These are phyloP conservation scores for Blastobasis adustella DNA, from an alignment of 2,888 invertebrate genomes.

Conservation along the genomic window DNA sequence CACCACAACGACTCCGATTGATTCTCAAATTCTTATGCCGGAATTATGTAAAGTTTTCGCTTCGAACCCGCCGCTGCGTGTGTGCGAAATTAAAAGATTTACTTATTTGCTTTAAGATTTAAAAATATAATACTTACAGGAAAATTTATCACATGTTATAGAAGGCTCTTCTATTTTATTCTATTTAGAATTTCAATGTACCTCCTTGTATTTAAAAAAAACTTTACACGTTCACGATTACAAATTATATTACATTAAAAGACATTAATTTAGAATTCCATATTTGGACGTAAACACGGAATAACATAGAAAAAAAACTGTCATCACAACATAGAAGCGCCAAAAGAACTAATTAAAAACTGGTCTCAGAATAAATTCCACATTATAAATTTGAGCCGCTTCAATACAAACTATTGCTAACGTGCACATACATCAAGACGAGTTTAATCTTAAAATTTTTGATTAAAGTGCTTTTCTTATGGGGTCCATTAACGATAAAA, in stretches of 20 bases:
- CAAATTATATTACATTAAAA: no score
- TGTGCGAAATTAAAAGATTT: no score
- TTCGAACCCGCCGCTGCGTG: conserved; percentile 1
- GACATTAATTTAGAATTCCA: no score
- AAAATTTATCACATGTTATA: no score
- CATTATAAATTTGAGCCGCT: conserved; percentile 18
- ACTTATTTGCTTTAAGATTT: no score
- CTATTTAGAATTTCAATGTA: no score
- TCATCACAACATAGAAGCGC: conserved; percentile 5
- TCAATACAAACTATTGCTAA: conserved; percentile 5
- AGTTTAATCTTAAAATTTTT: conserved; percentile 25
- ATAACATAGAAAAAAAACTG: conserved; percentile 1
- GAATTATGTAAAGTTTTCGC: conserved; percentile 29
- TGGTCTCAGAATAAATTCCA: conserved; percentile 12
- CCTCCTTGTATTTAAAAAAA: no score
- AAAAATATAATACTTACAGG: no score
- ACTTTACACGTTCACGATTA: no score
- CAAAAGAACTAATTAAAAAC: conserved; percentile 8
- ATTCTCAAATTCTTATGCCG: conserved; percentile 38
- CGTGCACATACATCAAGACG: conserved; percentile 17
- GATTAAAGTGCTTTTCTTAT: conserved; percentile 39
- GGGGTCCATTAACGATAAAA: conserved; percentile 36
- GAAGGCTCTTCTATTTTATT: no score
- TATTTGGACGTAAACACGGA: no score
- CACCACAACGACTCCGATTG: conserved; percentile 36